Conservation (phyloP, 2,113 vertebrate species). For the Pseudorectes ferrugineus region DNA sequence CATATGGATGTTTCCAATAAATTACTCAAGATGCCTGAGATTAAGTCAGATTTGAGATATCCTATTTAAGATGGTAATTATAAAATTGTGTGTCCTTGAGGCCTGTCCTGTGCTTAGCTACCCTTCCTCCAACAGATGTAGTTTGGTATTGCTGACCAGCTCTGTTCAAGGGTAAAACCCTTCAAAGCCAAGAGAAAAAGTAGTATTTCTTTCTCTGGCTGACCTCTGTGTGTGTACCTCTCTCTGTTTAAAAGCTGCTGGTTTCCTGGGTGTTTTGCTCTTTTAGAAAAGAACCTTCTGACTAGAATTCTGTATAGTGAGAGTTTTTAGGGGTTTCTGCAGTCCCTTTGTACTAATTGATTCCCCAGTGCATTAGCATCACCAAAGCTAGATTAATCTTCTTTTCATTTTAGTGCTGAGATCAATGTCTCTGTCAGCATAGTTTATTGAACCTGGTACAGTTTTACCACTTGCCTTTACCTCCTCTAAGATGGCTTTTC, state of each 20-base stretch:
- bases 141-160: background rate
- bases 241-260: background rate
- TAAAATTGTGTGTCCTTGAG: background rate
- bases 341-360: background rate
- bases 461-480: background rate
- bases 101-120: background rate
- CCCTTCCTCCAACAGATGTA: background rate
- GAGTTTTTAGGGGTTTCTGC: background rate
- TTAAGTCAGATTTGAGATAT: background rate
- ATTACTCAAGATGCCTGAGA: background rate
- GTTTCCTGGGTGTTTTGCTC: slow-evolving; percentile 6
- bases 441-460: background rate
- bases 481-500: background rate
- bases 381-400: slow-evolving; percentile 23
- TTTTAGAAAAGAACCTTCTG: background rate
- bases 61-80: background rate
- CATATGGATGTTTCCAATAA: background rate
- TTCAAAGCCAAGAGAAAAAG: background rate
- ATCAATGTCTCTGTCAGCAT: background rate
- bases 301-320: background rate
- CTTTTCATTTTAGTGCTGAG: background rate
- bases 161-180: background rate
- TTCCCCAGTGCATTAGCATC: background rate
- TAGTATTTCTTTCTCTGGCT: background rate
- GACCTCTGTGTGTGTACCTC: background rate